These are phyloP conservation scores for Cybosia mesomella DNA, from an alignment of 2,888 invertebrate genomes.

Conservation along the genomic window DNA sequence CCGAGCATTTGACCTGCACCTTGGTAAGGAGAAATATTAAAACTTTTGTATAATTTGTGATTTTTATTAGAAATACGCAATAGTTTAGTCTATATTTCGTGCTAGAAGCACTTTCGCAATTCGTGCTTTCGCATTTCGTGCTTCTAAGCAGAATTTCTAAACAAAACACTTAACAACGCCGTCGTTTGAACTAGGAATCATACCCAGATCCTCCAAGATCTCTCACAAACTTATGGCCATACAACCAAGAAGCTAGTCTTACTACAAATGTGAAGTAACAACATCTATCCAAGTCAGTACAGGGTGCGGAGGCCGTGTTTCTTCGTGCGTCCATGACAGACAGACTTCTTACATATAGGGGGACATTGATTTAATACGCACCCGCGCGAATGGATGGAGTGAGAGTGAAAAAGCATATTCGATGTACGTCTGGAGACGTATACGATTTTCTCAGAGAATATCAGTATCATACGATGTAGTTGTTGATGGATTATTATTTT, in stretches of 20 bases:
- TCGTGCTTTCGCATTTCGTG: too few species aligned
- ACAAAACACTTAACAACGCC: too few species aligned
- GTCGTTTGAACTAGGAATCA: too few species aligned
- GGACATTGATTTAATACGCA: conserved; percentile 78
- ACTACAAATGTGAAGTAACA: conserved; percentile 19
- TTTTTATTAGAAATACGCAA: too few species aligned
- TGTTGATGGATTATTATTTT: background rate
- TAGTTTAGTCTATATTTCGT: too few species aligned
- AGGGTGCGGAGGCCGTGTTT: conserved; percentile 51
- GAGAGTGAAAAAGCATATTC: conserved; percentile 61
- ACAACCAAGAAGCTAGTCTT: background rate
- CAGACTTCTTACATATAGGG: conserved; percentile 71
- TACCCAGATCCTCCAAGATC: background rate
- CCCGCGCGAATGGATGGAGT: conserved; percentile 68
- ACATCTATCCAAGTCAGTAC: conserved; percentile 45
- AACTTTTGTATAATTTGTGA: too few species aligned
- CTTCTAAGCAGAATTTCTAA: too few species aligned
- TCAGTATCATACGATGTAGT: background rate
- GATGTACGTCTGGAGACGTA: conserved; percentile 48
- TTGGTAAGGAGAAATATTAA: too few species aligned
- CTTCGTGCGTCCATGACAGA: conserved; percentile 66
- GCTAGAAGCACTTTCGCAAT: too few species aligned
- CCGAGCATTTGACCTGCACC: too few species aligned
- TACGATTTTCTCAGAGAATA: background rate
- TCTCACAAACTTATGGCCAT: background rate